Base-by-base conservation (phyloP, 2,113 vertebrate genomes). In the Hemiprocne comata region DNA sequence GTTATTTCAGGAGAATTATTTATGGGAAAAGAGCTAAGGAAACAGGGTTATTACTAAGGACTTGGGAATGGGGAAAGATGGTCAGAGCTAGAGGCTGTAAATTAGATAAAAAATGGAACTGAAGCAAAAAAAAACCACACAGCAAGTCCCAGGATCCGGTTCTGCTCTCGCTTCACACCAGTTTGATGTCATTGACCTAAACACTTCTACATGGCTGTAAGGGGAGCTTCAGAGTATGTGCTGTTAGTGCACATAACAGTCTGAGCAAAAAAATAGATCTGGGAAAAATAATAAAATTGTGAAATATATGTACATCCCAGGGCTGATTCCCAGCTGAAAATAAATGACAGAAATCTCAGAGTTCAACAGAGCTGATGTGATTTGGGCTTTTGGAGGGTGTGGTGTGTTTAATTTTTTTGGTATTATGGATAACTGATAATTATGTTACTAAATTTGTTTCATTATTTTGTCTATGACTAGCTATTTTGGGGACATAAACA, bases 1-100 rank as follows among this genome's bases (percentile, higher is more conserved):
- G 88, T 89, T 94, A 62, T 89, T 94, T 94, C 73, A 85, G 38
- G 28, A 86, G 40, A 91, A 81, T 78, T 95, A 91, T 88, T 95
- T 94, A 95, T 87, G 93, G 54, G 46, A 89, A 89, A 79, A 90
- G 66, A 66, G 42, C 26, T 61, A 51, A 85, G 66, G 80, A 96
- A 96, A 61, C 67, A 83, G 44, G 66, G 38, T 73, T 93, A 55
- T 94, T 85, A 75, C 64, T 80, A 70, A 91, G 55, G 51, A 94
- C 77, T 85, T 83, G 48, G 66, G 86, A 94, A 94, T 51, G 77
- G 40, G 87, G 77, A 25, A 91, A 89, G 95, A 94, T n/a, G 83
- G 87, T 85, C 73, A 79, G 42, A 92, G 82, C 54, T 73, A 34
- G 33, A 62, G 65, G 62, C 14, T 92, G 77, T 87, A 94, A 96